Base-by-base conservation (phyloP, 2,113 vertebrate species). In the Gadus macrocephalus region DNA sequence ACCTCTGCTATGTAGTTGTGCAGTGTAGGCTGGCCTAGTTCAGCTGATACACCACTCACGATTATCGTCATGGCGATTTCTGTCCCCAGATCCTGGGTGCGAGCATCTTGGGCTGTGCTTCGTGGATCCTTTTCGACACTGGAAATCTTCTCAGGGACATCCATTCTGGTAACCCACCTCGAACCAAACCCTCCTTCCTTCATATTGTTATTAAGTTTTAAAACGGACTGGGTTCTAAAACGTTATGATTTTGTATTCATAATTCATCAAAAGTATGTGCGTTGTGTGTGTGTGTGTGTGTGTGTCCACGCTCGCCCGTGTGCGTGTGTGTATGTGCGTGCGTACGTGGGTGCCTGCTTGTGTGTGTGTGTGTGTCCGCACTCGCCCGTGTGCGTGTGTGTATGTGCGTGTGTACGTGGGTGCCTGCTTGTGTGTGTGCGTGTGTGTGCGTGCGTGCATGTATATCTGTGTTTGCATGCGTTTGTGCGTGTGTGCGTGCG, bases 51-150 rank as follows among this genome's bases (percentile, higher is more conserved):
- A 35, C 4, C 1, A 35, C 2, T 35, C 31, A 35, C 31, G 31
- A 35, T 35, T 35, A 4, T 35, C 6, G 31, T 35, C 31, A 35
- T 63, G 25, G 11, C 31, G 68, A 73, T 70, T 68, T 66, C 17
- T 71, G 19, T 22, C n/a, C 42, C 55, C 80, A 91, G 90, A 81
- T 74, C 71, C 75, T 90, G 68, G 89, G 89, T 6, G 15, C 87
- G 64, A 81, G 83, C 14, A 71, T 90, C 9, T 70, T 68, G 3
- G 85, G 84, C 15, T 82, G 84, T 69, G 85, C 63, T 0, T 0
- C 82, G n/a, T 91, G 90, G 90, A 88, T 91, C 69, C 81, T 88
- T 63, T 91, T 91, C 17, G 84, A 79, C 58, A 19, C 3, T 3
- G 68, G 42, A 62, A 87, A 15, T 73, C 75, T 91, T 53, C 72